These are phyloP conservation scores for Carposina sasakii DNA, from an alignment of 1,140 invertebrate species.

Conservation along the genomic window DNA sequence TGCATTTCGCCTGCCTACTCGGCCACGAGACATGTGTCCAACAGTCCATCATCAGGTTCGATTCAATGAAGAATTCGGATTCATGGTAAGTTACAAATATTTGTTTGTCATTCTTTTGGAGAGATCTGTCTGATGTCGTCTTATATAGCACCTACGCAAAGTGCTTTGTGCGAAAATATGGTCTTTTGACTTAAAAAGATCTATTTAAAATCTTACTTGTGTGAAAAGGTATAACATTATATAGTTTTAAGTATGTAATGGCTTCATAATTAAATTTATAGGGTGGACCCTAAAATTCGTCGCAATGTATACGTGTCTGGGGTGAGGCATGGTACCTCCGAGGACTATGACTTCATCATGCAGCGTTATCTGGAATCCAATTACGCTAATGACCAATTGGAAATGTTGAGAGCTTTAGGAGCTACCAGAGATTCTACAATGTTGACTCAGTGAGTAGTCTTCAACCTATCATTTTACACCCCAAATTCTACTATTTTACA, in stretches of 20 bases:
- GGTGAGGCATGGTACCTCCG: conserved; percentile 63
- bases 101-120: no score
- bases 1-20: conserved; percentile 55
- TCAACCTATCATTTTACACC: no score
- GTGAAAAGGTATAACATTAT: no score
- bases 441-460: conserved; percentile 31
- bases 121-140: no score
- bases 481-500: no score
- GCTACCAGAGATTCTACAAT: conserved; percentile 56
- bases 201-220: no score
- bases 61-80: conserved; percentile 25
- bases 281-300: conserved; percentile 46
- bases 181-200: no score
- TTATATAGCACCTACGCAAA: no score
- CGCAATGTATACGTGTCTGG: conserved; percentile 73
- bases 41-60: conserved; percentile 38
- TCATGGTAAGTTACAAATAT: conserved; percentile 43
- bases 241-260: no score
- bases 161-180: no score
- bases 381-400: conserved; percentile 73
- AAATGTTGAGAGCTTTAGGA: conserved; percentile 74
- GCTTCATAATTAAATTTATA: no score
- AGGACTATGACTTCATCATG: conserved; percentile 74
- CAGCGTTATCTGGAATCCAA: conserved; percentile 64
- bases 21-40: conserved; percentile 39